These are phyloP conservation scores for Tuta absoluta DNA, from an alignment of 2,888 invertebrate species.

Conservation along the genomic window DNA sequence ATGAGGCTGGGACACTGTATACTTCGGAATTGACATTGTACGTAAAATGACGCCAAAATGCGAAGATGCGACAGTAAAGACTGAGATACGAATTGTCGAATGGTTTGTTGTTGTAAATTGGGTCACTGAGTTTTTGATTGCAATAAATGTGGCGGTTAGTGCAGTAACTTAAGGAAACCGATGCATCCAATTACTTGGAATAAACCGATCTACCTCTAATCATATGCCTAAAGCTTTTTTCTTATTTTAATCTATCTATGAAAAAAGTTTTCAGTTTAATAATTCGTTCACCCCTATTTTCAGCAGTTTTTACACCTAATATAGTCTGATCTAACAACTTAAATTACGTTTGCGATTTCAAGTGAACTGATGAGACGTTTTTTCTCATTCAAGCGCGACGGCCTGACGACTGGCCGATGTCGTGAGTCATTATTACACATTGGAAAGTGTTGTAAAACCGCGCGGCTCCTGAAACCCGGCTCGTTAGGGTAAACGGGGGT, in stretches of 20 bases:
- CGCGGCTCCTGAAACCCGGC: conserved; percentile 69
- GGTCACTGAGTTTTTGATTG: neutral
- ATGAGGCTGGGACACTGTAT: conserved; percentile 71
- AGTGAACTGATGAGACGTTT: neutral
- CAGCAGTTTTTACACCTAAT: too few species aligned
- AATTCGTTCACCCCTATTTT: too few species aligned
- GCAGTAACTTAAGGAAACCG: too few species aligned
- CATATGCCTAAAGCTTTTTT: too few species aligned
- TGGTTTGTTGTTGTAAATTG: conserved; percentile 10
- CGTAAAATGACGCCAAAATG: conserved; percentile 69
- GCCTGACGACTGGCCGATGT: neutral
- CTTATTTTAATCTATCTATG: too few species aligned
- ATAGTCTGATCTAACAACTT: too few species aligned
- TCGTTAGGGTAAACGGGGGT: conserved; percentile 66
- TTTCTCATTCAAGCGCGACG: neutral
- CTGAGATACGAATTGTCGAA: neutral
- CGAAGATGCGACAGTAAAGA: conserved; percentile 33
- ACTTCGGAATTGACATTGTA: conserved; percentile 76
- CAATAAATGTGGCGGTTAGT: neutral
- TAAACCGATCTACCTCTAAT: too few species aligned
- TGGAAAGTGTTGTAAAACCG: conserved; percentile 25
- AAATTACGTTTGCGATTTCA: neutral
- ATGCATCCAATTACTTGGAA: too few species aligned
- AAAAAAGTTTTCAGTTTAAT: too few species aligned
- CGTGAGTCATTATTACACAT: conserved; percentile 22